Conservation (phyloP, 2,888 invertebrate genomes). For the Sthenelais limicola region DNA sequence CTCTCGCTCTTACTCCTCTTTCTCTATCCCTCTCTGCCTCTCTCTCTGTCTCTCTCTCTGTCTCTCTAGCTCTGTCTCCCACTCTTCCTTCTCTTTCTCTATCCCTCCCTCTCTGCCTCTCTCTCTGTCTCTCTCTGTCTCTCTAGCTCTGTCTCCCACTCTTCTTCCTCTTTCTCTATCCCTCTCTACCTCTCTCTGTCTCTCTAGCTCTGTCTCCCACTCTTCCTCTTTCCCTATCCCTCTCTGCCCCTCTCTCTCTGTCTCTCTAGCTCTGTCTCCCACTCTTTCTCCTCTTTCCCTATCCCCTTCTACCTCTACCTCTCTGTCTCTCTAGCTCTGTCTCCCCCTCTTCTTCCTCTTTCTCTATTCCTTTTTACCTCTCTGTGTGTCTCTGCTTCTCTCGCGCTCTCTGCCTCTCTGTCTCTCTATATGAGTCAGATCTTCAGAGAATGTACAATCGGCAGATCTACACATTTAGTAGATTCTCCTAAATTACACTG, state of each 20-base stretch:
- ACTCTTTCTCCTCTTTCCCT: background rate
- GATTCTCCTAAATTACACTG: too few relatives aligned
- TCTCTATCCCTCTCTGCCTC: background rate
- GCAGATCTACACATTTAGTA: too few relatives aligned
- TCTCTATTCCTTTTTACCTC: background rate
- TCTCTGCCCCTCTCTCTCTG: background rate
- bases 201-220: background rate
- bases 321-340: background rate
- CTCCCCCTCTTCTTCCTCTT: conserved; percentile 2
- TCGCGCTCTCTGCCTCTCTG: background rate
- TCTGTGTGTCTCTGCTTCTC: background rate
- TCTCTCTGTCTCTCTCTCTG: background rate
- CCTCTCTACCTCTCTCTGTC: background rate
- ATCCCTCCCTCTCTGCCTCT: background rate
- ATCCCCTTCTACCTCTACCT: background rate
- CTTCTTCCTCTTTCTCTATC: background rate
- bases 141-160: background rate
- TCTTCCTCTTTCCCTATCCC: background rate
- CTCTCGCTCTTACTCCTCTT: background rate
- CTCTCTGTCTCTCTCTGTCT: background rate
- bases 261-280: background rate
- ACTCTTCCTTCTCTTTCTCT: background rate
- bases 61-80: background rate
- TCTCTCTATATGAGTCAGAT: too few relatives aligned
- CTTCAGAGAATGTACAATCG: too few relatives aligned